Evolutionary conservation across 2,888 invertebrate species (phyloP), one percentile per base, ranked within the genome.

Genomic region (Itoplectis maculator): DNA sequence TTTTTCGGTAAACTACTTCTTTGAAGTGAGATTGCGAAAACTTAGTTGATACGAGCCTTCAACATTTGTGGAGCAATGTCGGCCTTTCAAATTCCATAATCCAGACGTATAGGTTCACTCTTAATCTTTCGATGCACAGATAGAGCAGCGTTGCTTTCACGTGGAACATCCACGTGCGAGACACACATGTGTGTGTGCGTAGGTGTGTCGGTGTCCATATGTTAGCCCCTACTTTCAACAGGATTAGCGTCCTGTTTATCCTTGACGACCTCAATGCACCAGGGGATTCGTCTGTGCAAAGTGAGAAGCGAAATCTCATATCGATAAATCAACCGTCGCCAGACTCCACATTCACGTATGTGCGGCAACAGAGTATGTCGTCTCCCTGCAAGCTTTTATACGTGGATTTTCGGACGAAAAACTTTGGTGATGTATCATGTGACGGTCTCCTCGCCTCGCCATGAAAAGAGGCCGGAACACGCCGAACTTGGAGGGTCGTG

Each of bases 351-450:
- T 11, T 5, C 18, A n/a, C 11, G 0, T 11, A 13, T 40, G 9
- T 9, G 11, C 20, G 37, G 9, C 6, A 51, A 18, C 23, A 13
- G 20, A 0, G 11, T 54, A 2, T 51, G 18, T 20, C 40, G 40
- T 37, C 13, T 40, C 54, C 20, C 40, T 20, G 49, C 51, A 49
- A 69, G 5, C 37, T 51, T 49, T 51, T 54, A 51, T 54, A 40
- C 7, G 51, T 20, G 69, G 51, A 40, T 51, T 54, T 69, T 69
- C 54, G 13, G n/a, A 11, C 40, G 20, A 69, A 69, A 69, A 69
- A 51, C 54, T 54, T 51, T 3, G 11, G 13, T 69, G 37, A 13
- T 40, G 20, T 40, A 69, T 51, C 49, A n/a, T n/a, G 35, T 0
- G 51, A 15, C 6, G 11, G 35, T 5, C 37, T 4, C 4, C 51